These are phyloP conservation scores for Sitta europaea DNA, from an alignment of 2,113 vertebrate species.

Conservation along the genomic window DNA sequence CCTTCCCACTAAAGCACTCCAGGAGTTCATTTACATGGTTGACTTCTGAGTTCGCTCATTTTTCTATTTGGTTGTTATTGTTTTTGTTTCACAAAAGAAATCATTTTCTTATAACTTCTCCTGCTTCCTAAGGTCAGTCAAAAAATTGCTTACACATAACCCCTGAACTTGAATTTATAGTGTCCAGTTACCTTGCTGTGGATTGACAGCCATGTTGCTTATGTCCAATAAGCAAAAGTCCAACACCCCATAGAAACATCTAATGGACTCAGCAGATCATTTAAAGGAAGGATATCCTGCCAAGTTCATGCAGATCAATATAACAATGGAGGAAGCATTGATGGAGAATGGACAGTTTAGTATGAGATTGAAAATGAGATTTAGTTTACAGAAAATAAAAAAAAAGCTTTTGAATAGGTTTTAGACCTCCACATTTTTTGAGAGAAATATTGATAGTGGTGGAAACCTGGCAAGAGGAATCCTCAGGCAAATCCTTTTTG, in stretches of 20 bases:
- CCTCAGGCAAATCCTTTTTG: neutral
- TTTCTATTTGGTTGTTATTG: neutral
- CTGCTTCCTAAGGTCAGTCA: neutral
- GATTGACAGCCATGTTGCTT: neutral
- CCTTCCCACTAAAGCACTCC: neutral
- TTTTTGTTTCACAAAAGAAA: neutral
- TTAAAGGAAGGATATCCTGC: neutral
- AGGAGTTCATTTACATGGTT: neutral
- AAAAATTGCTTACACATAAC: neutral
- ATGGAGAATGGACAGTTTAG: neutral
- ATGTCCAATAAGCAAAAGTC: too few relatives aligned
- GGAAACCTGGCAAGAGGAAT: neutral
- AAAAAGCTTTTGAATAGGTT: neutral
- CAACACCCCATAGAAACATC: neutral
- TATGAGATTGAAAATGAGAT: neutral
- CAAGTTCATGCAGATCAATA: neutral
- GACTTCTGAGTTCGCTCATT: neutral
- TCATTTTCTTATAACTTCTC: neutral
- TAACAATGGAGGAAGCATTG: neutral
- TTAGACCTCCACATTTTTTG: neutral
- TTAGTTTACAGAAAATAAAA: neutral
- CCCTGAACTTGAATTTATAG: neutral
- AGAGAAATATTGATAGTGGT: neutral
- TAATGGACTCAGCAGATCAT: neutral
- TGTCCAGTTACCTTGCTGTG: neutral